Evolutionary conservation across 2,113 vertebrate species (phyloP), one percentile per base, ranked within the genome.

Genomic region (Apodemus speciosus): DNA sequence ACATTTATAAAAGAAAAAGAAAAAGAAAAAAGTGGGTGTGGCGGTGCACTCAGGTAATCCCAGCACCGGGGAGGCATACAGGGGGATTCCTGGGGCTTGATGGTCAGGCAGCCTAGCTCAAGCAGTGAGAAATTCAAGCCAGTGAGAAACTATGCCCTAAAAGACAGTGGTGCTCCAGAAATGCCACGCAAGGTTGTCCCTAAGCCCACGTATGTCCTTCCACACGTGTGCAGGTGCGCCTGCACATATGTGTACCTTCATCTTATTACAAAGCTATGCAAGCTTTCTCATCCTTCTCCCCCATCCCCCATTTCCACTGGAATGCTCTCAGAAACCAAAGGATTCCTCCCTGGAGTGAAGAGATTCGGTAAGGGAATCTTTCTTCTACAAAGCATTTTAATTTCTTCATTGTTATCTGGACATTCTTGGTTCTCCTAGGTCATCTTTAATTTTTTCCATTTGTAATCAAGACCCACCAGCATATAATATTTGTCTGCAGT

Each of bases 371-470:
- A 60, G 71, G 81, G 76, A 60, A 68, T 72, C 11, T 53, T 23
- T 68, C 23, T 79, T 87, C 51, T 72, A 0, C 60, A 38, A 72
- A 77, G 35, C 84, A 43, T 30, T 85, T 18, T 11, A 16, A 9
- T 90, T 43, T 85, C 76, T 94, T 62, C 9, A 18, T 79, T 90
- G 25, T 68, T 88, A 91, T 64, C 76, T 79, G 35, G 6, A 88
- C 91, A 86, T 7, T n/a, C 32, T 75, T 21, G 86, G n/a, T 77
- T 6, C 11, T 51, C 14, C 66, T 56, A 68, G 60, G 32, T 53
- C 62, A 58, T 81, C 51, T 89, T 77, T 93, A 38, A 23, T 43
- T 62, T 93, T 95, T 94, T 13, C 11, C 8, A 43, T 7, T 88
- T 91, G 40, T 86, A 35, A 69, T 73, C 20, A 62, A 94, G 72